Conservation (phyloP, 2,888 invertebrate genomes). For the Sarcophaga variegata region DNA sequence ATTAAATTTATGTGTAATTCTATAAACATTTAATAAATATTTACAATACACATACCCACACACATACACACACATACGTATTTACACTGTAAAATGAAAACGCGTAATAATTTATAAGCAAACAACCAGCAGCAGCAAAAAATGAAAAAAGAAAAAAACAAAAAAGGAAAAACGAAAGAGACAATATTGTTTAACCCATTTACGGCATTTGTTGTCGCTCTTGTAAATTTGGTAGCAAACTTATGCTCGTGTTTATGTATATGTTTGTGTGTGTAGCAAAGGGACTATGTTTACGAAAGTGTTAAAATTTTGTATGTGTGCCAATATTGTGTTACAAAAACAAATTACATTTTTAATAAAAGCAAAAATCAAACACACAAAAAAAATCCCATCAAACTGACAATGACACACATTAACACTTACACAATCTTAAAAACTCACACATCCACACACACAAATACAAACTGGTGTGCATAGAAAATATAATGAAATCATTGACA, state of each 20-base stretch:
- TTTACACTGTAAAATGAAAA: neutral
- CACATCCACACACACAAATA: neutral
- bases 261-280: neutral
- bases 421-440: neutral
- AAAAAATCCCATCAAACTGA: neutral
- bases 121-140: neutral
- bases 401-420: neutral
- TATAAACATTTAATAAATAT: too few relatives aligned
- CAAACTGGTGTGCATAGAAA: neutral
- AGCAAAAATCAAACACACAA: neutral
- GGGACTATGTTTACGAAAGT: neutral
- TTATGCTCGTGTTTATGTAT: neutral
- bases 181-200: neutral
- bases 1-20: too few relatives aligned
- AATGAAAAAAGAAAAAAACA: neutral
- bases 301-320: constrained; percentile 17
- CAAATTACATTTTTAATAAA: constrained; percentile 11
- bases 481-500: constrained; percentile 16
- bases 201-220: neutral
- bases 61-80: neutral
- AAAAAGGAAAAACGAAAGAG: neutral
- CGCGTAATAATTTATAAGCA: neutral
- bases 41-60: neutral
- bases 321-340: constrained; percentile 33
- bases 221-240: neutral